phyloP scores from a whole-genome alignment of 2,797 vertebrate species.

The Pipistrellus pipistrellus region DNA sequence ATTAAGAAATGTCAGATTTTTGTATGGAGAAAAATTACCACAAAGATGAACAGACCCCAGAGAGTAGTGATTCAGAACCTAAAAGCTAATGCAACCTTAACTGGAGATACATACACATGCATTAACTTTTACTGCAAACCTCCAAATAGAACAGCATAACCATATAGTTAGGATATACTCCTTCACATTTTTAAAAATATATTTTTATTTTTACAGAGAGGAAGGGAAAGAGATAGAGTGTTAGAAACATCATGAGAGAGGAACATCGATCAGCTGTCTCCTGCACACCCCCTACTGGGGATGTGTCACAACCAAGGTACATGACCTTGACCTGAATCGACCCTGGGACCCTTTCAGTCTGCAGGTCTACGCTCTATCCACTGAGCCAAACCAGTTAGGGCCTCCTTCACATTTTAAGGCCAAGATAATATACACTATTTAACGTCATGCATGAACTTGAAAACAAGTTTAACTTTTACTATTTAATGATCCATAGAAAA shows the following conservation, averaged over 20 bases:
- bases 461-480: constrained; percentile 63
- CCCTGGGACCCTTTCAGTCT: too few species aligned
- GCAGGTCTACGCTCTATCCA: too few species aligned
- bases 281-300: too few species aligned
- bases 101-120: constrained; percentile 48
- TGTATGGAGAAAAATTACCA: constrained; percentile 57
- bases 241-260: too few species aligned
- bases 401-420: background rate
- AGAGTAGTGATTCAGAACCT: constrained; percentile 66
- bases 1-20: constrained; percentile 62
- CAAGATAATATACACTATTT: constrained; percentile 39
- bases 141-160: background rate
- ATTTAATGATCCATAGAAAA: constrained; percentile 21
- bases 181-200: too few species aligned
- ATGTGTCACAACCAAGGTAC: too few species aligned
- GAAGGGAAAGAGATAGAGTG: too few species aligned
- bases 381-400: too few species aligned
- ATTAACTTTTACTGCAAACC: constrained; percentile 2
- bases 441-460: constrained; percentile 35
- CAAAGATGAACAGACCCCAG: constrained; percentile 31
- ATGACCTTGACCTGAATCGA: too few species aligned
- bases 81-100: constrained; percentile 74
- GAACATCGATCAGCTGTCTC: too few species aligned
- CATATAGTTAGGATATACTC: background rate
- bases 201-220: too few species aligned